These are phyloP conservation scores for Hippocampus kuda DNA, from an alignment of 2,797 vertebrate species.

Conservation along the genomic window DNA sequence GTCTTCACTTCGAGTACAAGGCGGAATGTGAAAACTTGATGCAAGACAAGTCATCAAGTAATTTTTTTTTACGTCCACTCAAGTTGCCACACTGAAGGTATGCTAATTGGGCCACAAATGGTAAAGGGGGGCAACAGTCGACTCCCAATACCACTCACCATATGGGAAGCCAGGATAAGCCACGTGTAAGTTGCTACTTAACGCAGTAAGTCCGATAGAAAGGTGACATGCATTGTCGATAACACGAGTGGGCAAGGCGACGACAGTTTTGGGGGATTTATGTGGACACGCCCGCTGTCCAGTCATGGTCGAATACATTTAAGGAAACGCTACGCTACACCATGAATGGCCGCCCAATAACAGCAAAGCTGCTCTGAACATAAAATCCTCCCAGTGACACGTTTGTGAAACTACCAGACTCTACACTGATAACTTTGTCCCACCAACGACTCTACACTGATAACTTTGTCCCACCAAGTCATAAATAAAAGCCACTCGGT, in stretches of 20 bases:
- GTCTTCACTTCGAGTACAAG: slow-evolving; percentile 9
- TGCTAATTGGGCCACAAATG: slow-evolving; percentile 16
- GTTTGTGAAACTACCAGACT: background rate
- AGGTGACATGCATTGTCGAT: background rate
- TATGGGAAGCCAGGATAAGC: slow-evolving; percentile 33
- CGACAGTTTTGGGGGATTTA: background rate
- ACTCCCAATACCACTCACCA: slow-evolving; percentile 26
- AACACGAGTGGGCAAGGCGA: background rate
- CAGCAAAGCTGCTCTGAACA: background rate
- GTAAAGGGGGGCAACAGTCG: slow-evolving; percentile 3
- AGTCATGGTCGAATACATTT: background rate
- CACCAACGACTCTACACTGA: background rate
- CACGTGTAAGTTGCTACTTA: slow-evolving; percentile 42
- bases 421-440: background rate
- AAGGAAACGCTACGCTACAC: background rate
- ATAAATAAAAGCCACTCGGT: background rate
- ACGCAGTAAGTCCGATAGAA: slow-evolving; percentile 11
- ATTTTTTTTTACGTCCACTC: background rate
- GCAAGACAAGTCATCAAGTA: background rate
- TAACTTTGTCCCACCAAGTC: background rate
- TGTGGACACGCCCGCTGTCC: background rate
- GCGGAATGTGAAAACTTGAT: background rate
- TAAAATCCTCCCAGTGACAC: background rate
- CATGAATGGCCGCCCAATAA: slow-evolving; percentile 1
- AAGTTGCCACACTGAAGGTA: background rate